Evolutionary conservation across 2,113 vertebrate genomes (phyloP).

Genomic region (Thermophis baileyi): DNA sequence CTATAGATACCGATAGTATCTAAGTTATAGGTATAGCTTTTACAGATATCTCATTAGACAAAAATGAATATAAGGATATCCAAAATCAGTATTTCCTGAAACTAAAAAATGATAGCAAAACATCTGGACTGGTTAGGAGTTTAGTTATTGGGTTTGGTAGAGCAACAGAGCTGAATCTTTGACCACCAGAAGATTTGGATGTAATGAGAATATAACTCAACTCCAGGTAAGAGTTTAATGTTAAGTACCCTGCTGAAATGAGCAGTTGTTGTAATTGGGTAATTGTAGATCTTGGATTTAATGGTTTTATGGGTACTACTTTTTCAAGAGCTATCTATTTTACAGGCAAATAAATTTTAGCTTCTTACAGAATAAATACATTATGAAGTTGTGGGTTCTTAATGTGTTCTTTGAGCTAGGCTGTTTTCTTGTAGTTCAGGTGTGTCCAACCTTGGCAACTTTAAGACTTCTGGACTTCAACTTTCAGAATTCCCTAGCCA

Average conservation of each 20-base stretch:
- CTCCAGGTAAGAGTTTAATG: neutral
- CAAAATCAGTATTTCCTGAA: neutral
- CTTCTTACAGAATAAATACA: neutral
- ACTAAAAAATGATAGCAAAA: neutral
- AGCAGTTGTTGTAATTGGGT: neutral
- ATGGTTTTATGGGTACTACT: neutral
- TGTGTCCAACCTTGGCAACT: neutral
- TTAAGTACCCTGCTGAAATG: neutral
- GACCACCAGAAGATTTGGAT: neutral
- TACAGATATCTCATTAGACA: neutral
- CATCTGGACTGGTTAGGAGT: neutral
- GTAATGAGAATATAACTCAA: neutral
- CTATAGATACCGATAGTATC: neutral
- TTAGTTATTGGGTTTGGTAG: neutral
- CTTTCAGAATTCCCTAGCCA: neutral
- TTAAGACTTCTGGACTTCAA: neutral
- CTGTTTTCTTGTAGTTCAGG: neutral
- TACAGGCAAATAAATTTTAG: neutral
- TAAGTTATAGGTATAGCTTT: neutral
- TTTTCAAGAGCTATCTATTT: neutral
- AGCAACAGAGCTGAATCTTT: neutral
- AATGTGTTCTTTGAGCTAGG: neutral
- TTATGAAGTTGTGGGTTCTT: neutral
- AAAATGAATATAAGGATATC: neutral
- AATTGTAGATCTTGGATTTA: neutral